Conservation (phyloP, 2,888 invertebrate species). For the Netelia melanura region DNA sequence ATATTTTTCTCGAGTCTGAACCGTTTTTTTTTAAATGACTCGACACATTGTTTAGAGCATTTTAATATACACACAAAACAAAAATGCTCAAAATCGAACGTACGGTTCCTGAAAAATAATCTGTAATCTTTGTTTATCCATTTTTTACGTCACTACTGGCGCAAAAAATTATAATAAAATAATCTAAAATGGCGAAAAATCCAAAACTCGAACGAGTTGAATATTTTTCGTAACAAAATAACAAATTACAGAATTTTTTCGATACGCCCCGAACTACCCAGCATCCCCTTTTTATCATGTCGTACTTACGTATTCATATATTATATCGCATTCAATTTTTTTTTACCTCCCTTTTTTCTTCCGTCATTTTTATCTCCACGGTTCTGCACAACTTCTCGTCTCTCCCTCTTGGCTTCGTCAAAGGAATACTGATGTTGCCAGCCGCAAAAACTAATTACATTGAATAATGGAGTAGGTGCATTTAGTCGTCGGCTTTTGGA, state of each 20-base stretch:
- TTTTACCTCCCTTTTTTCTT: slow-evolving; percentile 13
- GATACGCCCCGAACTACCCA: too few relatives aligned
- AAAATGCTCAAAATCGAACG: too few relatives aligned
- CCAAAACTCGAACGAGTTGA: neutral
- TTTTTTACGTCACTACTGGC: neutral
- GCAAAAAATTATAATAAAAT: too few relatives aligned
- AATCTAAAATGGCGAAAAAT: neutral
- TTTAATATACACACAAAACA: too few relatives aligned
- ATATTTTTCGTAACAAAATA: neutral
- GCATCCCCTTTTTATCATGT: neutral
- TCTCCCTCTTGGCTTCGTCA: slow-evolving; percentile 42
- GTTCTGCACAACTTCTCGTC: neutral
- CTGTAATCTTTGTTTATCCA: neutral
- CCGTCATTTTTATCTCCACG: neutral
- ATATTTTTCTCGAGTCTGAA: too few relatives aligned
- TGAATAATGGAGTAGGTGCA: slow-evolving; percentile 67
- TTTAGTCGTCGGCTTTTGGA: slow-evolving; percentile 46
- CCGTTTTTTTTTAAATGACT: too few relatives aligned
- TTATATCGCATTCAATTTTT: neutral
- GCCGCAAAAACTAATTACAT: slow-evolving; percentile 67
- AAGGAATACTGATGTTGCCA: slow-evolving; percentile 66
- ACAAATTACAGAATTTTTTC: too few relatives aligned
- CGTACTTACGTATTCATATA: neutral
- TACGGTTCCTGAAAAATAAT: neutral
- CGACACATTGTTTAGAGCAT: too few relatives aligned